Evolutionary conservation across 2,888 invertebrate species (phyloP).

Genomic region (Philereme transversata): DNA sequence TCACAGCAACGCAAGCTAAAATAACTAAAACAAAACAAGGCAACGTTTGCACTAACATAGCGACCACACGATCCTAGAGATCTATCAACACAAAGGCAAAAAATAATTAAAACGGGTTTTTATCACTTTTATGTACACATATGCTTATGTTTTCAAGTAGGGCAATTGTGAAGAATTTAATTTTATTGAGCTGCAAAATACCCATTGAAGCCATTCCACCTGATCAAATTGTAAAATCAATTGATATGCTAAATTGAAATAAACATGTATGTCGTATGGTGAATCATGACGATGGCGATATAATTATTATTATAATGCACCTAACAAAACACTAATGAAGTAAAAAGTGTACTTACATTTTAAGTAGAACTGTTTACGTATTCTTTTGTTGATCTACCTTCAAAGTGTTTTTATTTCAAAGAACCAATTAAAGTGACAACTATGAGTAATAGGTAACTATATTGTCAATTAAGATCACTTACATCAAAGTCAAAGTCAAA

Average conservation of each 20-base stretch:
- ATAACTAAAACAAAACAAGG: conserved; percentile 7
- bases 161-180: conserved; percentile 1
- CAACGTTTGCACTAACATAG: conserved; percentile 10
- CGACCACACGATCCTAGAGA: conserved; percentile 7
- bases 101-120: background rate
- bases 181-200: conserved; percentile 8
- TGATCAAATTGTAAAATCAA: conserved; percentile 12
- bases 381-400: too few relatives aligned
- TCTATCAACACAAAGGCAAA: conserved; percentile 4
- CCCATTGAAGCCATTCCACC: conserved; percentile 1
- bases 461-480: too few relatives aligned
- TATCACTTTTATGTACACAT: background rate
- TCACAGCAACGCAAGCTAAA: conserved; percentile 9
- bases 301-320: conserved; percentile 6
- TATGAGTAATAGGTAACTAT: too few relatives aligned
- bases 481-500: too few relatives aligned
- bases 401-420: too few relatives aligned
- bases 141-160: background rate
- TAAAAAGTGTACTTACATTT: conserved; percentile 12
- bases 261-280: conserved; percentile 9
- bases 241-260: conserved; percentile 12
- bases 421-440: too few relatives aligned
- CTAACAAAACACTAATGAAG: conserved; percentile 12
- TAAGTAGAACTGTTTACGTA: too few relatives aligned
- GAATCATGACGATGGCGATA: conserved; percentile 16